Evolutionary conservation across 1,140 invertebrate genomes (phyloP), one percentile per base, ranked within the genome.

Genomic region (Sarcophaga peregrina): DNA sequence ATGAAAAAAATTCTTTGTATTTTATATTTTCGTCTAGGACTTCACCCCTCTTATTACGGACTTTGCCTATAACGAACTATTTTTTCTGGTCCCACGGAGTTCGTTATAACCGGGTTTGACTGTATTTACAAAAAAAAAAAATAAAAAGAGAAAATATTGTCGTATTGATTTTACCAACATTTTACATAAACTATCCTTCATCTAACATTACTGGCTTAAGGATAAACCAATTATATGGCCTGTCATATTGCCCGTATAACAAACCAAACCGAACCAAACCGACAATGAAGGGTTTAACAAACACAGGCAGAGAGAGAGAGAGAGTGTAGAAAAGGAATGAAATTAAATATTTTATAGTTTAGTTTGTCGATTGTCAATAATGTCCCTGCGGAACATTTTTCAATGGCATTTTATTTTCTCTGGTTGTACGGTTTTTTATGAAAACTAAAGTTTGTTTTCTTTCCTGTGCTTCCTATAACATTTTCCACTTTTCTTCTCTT

Each of bases 401-500:
- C 48, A 78, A 78, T 78, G 46, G 75, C 11, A 78, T 78, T 78
- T 78, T 20, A 68, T n/a, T 68, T 68, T 78, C 50, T 48, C 75
- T 37, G 25, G 25, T 37, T 37, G 25, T 37, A 37, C 25, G 25
- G 25, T 37, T 37, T 37, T n/a, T 37, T 37, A 37, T 37, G 25
- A 37, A 37, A 37, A 37, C 25, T 37, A 37, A 50, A 78, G 46
- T 78, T 78, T 78, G 20, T 50, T 75, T 75, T 78, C 17, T 78
- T 78, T 17, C 17, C 17, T 52, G 10, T 8, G 9, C 7, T 48
- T 76, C 15, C 46, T 76, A 8, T 48, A 20, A 8, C 20, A 68
- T 68, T 25, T 68, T 68, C n/a, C n/a, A n/a, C n/a, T n/a, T n/a
- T n/a, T n/a, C n/a, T n/a, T 68, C 25, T 2, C 25, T 37, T 68